Conservation (phyloP, 2,888 invertebrate species). For the Polydrusus cervinus region DNA sequence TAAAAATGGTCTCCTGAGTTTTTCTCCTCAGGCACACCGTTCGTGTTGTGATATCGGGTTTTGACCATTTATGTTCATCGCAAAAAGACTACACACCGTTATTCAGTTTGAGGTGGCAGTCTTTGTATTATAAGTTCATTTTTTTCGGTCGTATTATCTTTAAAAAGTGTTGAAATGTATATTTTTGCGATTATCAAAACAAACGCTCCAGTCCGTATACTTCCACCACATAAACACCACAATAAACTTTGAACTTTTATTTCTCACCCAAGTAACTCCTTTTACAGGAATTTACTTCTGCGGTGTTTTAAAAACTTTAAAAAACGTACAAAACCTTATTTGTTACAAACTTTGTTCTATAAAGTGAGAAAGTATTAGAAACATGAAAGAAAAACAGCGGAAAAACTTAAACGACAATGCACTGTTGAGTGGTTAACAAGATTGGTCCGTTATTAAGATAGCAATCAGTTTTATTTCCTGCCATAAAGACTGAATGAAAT, state of each 20-base stretch:
- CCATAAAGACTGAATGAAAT: conserved; percentile 70
- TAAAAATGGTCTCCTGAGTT: no score
- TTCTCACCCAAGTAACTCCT: conserved; percentile 2
- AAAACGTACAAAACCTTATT: conserved; percentile 52
- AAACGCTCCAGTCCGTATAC: background rate
- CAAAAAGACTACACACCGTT: no score
- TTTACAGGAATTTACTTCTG: conserved; percentile 31
- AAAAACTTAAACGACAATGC: conserved; percentile 68
- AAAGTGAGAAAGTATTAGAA: conserved; percentile 54
- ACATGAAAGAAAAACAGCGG: conserved; percentile 54
- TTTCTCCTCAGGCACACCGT: no score
- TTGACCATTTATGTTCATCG: no score
- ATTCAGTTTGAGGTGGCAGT: no score
- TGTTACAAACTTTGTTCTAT: conserved; percentile 53
- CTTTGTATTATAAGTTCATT: no score
- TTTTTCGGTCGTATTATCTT: no score
- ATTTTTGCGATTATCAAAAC: background rate
- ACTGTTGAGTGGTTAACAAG: conserved; percentile 71
- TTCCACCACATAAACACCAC: background rate
- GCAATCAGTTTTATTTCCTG: conserved; percentile 72
- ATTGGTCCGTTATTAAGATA: conserved; percentile 72
- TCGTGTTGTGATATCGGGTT: no score
- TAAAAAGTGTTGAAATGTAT: no score
- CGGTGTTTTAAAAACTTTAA: conserved; percentile 44
- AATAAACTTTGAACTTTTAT: conserved; percentile 23